A percentile compares a stretch with the other conserved stretches of the same genome.
Conservation (phyloP, 2,113 vertebrate species). For the Rhinolophus sinicus region DNA sequence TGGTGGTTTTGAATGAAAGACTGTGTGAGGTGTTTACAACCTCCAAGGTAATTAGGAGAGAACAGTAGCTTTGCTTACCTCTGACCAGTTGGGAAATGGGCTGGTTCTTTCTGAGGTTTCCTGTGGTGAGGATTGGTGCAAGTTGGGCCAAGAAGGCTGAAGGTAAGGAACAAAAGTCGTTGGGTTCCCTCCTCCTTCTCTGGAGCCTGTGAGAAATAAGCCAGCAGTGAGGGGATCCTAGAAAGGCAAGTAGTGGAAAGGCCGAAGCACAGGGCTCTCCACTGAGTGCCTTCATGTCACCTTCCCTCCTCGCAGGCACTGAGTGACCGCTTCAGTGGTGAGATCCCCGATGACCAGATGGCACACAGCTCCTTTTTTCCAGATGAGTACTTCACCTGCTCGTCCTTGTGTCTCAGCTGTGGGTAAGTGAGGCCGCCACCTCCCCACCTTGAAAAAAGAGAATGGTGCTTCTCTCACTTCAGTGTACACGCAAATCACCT, state of each 20-base stretch:
- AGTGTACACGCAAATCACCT: background rate
- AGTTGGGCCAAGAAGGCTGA: background rate
- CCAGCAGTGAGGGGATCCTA: background rate
- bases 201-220: background rate
- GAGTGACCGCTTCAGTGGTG: constrained; percentile 97
- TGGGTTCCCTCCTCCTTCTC: background rate
- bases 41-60: background rate
- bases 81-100: background rate
- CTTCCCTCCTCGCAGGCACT: constrained; percentile 88
- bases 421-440: constrained; percentile 88
- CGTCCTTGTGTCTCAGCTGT: constrained; percentile 96
- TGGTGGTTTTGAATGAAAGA: background rate
- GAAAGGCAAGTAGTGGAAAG: background rate
- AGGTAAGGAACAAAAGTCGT: background rate
- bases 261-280: background rate
- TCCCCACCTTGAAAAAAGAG: background rate
- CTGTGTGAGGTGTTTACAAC: background rate
- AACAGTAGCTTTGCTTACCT: background rate
- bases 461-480: background rate
- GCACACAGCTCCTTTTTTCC: constrained; percentile 97
- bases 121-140: constrained; percentile 16
- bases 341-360: constrained; percentile 96
- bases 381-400: constrained; percentile 99
- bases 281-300: background rate
- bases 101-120: background rate